phyloP scores from a whole-genome alignment of 2,113 vertebrate genomes.

The Bettongia penicillata region DNA sequence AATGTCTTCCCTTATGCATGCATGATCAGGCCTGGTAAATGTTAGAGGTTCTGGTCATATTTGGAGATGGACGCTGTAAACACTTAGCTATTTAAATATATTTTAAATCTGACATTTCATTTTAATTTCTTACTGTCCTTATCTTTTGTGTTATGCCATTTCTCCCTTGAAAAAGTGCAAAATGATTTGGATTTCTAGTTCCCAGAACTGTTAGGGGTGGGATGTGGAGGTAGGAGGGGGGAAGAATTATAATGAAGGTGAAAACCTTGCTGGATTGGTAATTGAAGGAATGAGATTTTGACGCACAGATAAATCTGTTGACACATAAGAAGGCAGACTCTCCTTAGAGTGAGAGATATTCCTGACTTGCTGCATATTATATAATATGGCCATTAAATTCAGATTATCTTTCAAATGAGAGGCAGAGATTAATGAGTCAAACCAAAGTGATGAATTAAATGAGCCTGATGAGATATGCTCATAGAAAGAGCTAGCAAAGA shows the following conservation, averaged over 20 bases:
- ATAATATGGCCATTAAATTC: constrained; percentile 80
- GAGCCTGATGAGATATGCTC: constrained; percentile 75
- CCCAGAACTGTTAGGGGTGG: neutral
- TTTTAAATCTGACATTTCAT: constrained; percentile 60
- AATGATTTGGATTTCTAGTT: constrained; percentile 65
- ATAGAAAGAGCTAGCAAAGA: constrained; percentile 75
- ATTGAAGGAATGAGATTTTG: constrained; percentile 78
- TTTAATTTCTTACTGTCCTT: constrained; percentile 64
- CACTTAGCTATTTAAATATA: constrained; percentile 36
- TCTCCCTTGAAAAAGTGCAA: constrained; percentile 57
- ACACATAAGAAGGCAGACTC: constrained; percentile 67
- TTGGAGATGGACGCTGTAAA: constrained; percentile 4
- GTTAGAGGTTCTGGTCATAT: neutral
- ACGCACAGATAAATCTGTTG: constrained; percentile 70
- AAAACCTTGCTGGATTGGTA: constrained; percentile 69
- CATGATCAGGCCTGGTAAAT: constrained; percentile 26
- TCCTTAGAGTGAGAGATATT: constrained; percentile 71
- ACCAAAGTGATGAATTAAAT: constrained; percentile 81
- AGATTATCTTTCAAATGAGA: constrained; percentile 82
- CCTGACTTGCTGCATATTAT: constrained; percentile 78
- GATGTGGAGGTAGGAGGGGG: constrained; percentile 13
- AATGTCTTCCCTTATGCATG: constrained; percentile 38
- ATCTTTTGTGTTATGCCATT: constrained; percentile 25
- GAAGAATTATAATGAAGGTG: constrained; percentile 62
- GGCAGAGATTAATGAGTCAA: constrained; percentile 85